These are phyloP conservation scores for Eristalis pertinax DNA, from an alignment of 2,888 invertebrate species.

Conservation along the genomic window DNA sequence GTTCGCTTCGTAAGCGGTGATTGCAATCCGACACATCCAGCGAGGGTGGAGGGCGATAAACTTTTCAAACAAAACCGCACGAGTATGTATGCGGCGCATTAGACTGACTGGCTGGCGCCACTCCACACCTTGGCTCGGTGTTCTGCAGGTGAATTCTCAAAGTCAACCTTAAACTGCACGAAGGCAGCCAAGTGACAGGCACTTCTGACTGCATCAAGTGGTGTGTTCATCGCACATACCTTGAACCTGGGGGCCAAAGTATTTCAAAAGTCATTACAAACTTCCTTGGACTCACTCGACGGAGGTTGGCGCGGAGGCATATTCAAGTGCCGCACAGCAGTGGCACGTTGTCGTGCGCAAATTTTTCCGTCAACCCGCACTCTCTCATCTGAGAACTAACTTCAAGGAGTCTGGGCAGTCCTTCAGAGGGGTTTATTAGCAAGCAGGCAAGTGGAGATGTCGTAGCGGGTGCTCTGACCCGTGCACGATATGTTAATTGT, in stretches of 20 bases:
- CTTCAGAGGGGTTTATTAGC: too few species aligned
- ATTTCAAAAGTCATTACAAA: slow-evolving; percentile 69
- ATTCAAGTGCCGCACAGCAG: not conserved
- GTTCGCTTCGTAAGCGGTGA: slow-evolving; percentile 60
- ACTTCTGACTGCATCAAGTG: slow-evolving; percentile 39
- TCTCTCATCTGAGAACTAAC: too few species aligned
- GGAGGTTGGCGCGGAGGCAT: not conserved
- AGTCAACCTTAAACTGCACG: slow-evolving; percentile 44
- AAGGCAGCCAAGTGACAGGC: slow-evolving; percentile 48
- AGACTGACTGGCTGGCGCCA: slow-evolving; percentile 13
- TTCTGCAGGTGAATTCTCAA: slow-evolving; percentile 35
- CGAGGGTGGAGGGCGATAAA: slow-evolving; percentile 46
- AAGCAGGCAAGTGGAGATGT: too few species aligned
- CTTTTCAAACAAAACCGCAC: slow-evolving; percentile 60
- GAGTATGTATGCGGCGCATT: slow-evolving; percentile 58
- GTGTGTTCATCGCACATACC: slow-evolving; percentile 53
- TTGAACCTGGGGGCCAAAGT: slow-evolving; percentile 62
- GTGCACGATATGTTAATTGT: too few species aligned
- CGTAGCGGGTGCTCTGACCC: too few species aligned
- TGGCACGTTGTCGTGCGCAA: slow-evolving; percentile 19
- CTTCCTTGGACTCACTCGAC: slow-evolving; percentile 33
- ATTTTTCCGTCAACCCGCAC: not conserved
- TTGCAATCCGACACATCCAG: slow-evolving; percentile 56
- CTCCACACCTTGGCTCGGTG: slow-evolving; percentile 5
- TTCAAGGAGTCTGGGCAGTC: not conserved